A percentile compares a stretch with the other conserved stretches of the same genome.
Evolutionary conservation across 2,113 vertebrate species (phyloP).

Genomic region (Engystomops pustulosus): DNA sequence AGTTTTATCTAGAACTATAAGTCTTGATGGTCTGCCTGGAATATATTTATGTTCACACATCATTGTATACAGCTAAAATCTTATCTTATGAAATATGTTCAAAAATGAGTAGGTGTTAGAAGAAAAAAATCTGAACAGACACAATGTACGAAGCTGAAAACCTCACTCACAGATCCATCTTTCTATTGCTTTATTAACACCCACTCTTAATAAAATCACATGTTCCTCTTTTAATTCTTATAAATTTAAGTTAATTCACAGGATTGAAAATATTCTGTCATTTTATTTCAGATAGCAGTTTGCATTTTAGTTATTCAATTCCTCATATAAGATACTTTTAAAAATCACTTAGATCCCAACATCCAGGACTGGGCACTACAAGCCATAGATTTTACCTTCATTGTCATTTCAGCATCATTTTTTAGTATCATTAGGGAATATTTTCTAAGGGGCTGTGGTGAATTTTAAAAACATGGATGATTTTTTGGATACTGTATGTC

Average conservation of each 20-base stretch:
- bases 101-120: background rate
- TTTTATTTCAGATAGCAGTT: background rate
- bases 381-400: too few relatives aligned
- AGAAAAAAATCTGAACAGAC: background rate
- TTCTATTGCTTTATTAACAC: constrained; percentile 12
- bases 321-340: too few relatives aligned
- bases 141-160: constrained; percentile 3
- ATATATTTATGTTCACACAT: background rate
- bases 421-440: too few relatives aligned
- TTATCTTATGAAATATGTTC: background rate
- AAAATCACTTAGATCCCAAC: too few relatives aligned
- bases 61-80: background rate
- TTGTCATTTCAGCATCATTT: too few relatives aligned
- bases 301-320: too few relatives aligned
- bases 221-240: background rate
- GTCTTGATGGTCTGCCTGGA: constrained; percentile 7
- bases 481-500: too few relatives aligned
- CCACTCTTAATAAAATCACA: background rate
- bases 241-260: background rate
- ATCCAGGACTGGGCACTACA: too few relatives aligned
- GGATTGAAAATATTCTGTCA: background rate
- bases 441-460: too few relatives aligned
- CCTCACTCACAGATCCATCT: constrained; percentile 7
- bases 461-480: too few relatives aligned
- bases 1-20: background rate